Evolutionary conservation across 2,113 vertebrate species (phyloP).

Genomic region (Daphoenositta chrysoptera): DNA sequence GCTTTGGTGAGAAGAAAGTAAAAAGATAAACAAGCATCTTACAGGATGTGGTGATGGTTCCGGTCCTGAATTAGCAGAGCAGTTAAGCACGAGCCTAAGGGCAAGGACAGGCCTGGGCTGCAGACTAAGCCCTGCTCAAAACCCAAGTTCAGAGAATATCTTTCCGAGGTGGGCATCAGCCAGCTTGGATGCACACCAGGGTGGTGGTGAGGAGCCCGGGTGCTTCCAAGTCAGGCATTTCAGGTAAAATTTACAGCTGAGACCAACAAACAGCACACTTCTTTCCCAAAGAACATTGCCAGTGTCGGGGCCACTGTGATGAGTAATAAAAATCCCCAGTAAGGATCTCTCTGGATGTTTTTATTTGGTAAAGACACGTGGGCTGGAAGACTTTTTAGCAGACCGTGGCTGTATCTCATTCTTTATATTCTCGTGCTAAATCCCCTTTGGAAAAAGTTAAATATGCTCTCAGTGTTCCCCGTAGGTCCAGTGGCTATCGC

Average conservation of each 20-base stretch:
- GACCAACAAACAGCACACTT: neutral
- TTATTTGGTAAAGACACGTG: neutral
- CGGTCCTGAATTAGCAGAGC: neutral
- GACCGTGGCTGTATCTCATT: neutral
- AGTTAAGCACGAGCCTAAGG: neutral
- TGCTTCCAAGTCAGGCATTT: neutral
- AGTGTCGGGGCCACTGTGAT: neutral
- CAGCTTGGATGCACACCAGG: fast-evolving
- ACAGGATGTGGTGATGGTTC: neutral
- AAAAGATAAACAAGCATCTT: neutral
- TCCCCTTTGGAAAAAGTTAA: neutral
- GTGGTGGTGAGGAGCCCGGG: neutral
- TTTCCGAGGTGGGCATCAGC: neutral
- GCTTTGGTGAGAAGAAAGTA: neutral
- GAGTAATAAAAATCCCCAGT: neutral
- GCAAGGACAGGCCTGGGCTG: neutral
- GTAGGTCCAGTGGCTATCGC: neutral
- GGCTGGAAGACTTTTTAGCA: neutral
- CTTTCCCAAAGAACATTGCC: neutral
- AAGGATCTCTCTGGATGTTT: neutral
- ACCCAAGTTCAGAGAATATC: fast-evolving
- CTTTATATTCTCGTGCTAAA: neutral
- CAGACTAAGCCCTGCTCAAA: neutral
- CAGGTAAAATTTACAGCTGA: neutral
- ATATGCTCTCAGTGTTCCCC: neutral